Evolutionary conservation across 2,888 invertebrate genomes (phyloP), one percentile per base, ranked within the genome.

Genomic region (Aromia moschata): DNA sequence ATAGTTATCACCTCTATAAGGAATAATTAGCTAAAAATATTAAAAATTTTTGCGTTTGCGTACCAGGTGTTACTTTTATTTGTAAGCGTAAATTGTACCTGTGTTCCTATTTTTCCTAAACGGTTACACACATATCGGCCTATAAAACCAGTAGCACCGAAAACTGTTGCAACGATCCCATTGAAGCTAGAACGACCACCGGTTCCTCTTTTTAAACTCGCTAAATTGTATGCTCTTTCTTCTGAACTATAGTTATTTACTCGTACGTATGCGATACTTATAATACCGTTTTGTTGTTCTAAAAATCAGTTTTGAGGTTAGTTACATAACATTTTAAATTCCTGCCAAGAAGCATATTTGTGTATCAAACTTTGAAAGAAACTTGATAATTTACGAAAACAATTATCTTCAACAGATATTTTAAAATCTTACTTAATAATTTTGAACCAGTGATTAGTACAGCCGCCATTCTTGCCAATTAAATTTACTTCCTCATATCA

Each of bases 131-230:
- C 87, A 83, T 91, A 90, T 66, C 89, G 85, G 0, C 98, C 99
- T 0, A 98, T 81, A 75, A 94, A 95, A 1, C 98, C 98, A 30
- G 90, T 89, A 55, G 89, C 88, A 49, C 98, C 98, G 79, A 98
- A 98, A 0, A 99, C 92, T n/a, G 99, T 99, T n/a, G 94, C 96
- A 1, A 98, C 96, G 54, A 93, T 85, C 0, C 99, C 99, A 82
- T 93, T 98, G 80, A 98, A 99, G 75, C 97, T 98, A 69, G 93
- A 92, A 30, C 99, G 88, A 12, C 98, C 98, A 10, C 94, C 95
- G 14, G 94, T 92, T 18, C 94, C 95, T 65, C 91, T 84, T 78
- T 90, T 93, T 76, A 93, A 84, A 0, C 87, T 82, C 5, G 90
- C 84, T 53, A 89, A 75, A 80, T 89, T 89, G 62, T 84, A 84